These are phyloP conservation scores for Macrobrachium nipponense DNA, from an alignment of 1,140 invertebrate species.

Conservation along the genomic window DNA sequence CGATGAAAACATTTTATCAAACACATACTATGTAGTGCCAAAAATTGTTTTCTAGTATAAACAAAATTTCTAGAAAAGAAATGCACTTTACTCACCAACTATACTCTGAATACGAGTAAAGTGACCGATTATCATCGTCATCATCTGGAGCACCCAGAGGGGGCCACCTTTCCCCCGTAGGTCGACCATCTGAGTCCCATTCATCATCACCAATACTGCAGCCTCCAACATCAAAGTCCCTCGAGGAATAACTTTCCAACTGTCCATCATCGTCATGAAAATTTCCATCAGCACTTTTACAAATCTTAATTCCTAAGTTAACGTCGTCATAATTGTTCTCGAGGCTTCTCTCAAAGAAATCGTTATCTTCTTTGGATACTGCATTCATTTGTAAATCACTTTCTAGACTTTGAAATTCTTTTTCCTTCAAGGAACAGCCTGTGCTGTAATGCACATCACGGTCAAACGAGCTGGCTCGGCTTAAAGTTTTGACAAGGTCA, in stretches of 20 bases:
- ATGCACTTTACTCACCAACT: slow-evolving; percentile 39
- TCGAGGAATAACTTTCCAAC: not conserved
- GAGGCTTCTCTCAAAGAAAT: too few relatives aligned
- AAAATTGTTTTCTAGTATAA: slow-evolving; percentile 26
- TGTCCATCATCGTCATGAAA: not conserved
- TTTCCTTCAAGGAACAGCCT: too few relatives aligned
- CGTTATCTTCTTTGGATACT: too few relatives aligned
- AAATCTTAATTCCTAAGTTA: too few relatives aligned
- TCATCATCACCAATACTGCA: not conserved
- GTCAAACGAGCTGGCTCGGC: too few relatives aligned
- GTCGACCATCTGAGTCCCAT: slow-evolving; percentile 21
- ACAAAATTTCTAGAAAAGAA: slow-evolving; percentile 15
- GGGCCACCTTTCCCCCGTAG: slow-evolving; percentile 53
- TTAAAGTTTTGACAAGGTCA: not conserved
- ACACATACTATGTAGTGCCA: not conserved
- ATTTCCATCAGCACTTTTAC: not conserved
- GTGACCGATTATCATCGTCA: slow-evolving; percentile 53
- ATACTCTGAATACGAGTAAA: slow-evolving; percentile 53
- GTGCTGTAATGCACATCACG: too few relatives aligned
- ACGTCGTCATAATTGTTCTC: too few relatives aligned
- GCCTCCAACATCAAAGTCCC: not conserved
- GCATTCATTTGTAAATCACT: too few relatives aligned
- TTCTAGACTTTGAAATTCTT: too few relatives aligned
- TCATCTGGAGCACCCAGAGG: slow-evolving; percentile 63
- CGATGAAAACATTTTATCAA: too few relatives aligned